Base-by-base conservation (phyloP, 2,113 vertebrate species). In the Heterotis niloticus region DNA sequence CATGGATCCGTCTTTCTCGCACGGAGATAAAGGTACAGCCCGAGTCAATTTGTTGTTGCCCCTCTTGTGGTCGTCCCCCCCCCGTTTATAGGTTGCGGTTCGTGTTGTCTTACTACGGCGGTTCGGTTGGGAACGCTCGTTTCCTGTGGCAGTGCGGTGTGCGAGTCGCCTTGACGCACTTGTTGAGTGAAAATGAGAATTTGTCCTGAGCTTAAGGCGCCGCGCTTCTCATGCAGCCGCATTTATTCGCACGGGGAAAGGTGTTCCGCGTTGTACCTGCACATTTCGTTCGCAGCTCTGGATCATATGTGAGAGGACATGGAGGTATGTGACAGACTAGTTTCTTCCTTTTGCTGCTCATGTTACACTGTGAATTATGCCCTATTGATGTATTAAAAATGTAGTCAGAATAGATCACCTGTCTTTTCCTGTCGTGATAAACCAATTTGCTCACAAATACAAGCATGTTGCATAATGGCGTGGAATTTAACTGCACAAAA, bases 1-100 rank as follows among this genome's bases (percentile, higher is more conserved):
- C 78, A 91, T 90, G 87, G 85, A 90, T 83, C 83, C 83, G 74
- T 78, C 85, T 82, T 76, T 81, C 78, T 82, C 80, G 85, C 74
- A 10, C 67, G 85, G 85, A 85, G 81, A 91, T 76, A 64, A 88
- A 94, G 90, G 89, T 93, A 92, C 75, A 71, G 44, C 68, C 82
- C 81, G 20, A 70, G 80, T 78, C 51, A 20, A 26, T 59, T 24
- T 59, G 59, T 54, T 66, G 67, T 23, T 14, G 29, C 67, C 56
- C 26, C 28, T 80, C 78, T 20, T 81, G 9, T 13, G 20, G 65
- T 18, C 68, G 56, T 71, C 62, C 0, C 12, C 9, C 57, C 29
- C 5, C 10, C 65, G 28, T 23, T 29, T 66, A 23, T 24, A 29
- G 11, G 20, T n/a, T 24, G 59, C 59, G 34, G 34, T 44, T 44